phyloP scores from a whole-genome alignment of 2,113 vertebrate genomes.

The Helogale parvula region DNA sequence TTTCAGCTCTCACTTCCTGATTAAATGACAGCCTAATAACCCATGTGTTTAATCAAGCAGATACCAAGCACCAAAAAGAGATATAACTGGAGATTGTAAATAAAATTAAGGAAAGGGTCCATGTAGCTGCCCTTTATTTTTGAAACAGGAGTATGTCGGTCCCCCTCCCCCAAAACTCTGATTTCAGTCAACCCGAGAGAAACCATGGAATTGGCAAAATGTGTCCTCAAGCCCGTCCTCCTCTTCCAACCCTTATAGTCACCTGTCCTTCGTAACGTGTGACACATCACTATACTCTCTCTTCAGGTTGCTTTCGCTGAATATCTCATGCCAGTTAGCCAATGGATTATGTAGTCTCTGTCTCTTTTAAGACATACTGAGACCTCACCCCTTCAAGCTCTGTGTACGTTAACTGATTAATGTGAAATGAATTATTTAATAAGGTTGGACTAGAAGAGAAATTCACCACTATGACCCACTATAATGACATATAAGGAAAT shows the following conservation, averaged over 20 bases:
- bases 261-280: not conserved
- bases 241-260: fast-evolving
- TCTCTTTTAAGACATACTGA: not conserved
- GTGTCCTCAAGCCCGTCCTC: not conserved
- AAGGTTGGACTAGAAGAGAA: not conserved
- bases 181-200: not conserved
- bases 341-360: not conserved
- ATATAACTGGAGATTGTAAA: not conserved
- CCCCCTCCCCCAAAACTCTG: not conserved
- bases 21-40: not conserved
- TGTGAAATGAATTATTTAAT: not conserved
- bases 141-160: not conserved
- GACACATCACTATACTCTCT: not conserved
- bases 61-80: not conserved
- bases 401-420: not conserved
- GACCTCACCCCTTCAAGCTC: not conserved
- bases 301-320: not conserved
- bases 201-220: not conserved
- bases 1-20: not conserved
- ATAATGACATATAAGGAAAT: not conserved
- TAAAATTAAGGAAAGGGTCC: not conserved
- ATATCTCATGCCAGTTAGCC: not conserved
- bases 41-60: not conserved
- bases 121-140: not conserved
- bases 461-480: not conserved